Evolutionary conservation across 2,888 invertebrate genomes (phyloP), one percentile per base, ranked within the genome.

Genomic region (Helobdella robusta): DNA sequence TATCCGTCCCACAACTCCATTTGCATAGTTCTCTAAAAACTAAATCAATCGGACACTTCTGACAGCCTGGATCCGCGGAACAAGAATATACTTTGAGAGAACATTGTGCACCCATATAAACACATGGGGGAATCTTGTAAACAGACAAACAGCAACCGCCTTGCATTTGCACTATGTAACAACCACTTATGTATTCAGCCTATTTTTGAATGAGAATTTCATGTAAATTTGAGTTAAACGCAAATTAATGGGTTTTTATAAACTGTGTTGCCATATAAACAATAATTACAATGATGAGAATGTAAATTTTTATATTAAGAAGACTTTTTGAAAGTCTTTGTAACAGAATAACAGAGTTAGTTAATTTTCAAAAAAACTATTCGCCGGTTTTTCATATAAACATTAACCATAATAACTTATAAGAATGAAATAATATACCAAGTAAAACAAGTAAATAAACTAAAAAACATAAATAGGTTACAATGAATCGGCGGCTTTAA

Each of bases 141-240:
- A 62, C 62, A 8, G 62, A 62, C 11, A 62, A 50, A 30, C 62
- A 62, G 18, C 62, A 62, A 18, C 62, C 62, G 11, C 46, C 46
- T 62, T 62, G 62, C 62, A 62, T 62, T 46, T 62, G 62, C 2
- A 62, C 62, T 2, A 62, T 44, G 50, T 62, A 62, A 62, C 62
- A 62, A 8, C 62, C 62, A 30, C 62, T 62, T 46, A 62, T 62
- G 50, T 62, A 62, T 28, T 62, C 62, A 4, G 62, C 62, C 62
- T 62, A 23, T 30, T 30, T 30, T 56, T 30, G 32, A 1, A 59
- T 28, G 23, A 8, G 8, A 8, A 20, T n/a, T 52, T 52, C 8
- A 20, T 52, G 52, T 52, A 20, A 15, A 20, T n/a, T 8, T 15
- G 23, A 52, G 23, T 11, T n/a, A 8, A 20, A 20, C 8, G 11